Evolutionary conservation across 1,140 invertebrate species (phyloP).

Genomic region (Pantala flavescens): DNA sequence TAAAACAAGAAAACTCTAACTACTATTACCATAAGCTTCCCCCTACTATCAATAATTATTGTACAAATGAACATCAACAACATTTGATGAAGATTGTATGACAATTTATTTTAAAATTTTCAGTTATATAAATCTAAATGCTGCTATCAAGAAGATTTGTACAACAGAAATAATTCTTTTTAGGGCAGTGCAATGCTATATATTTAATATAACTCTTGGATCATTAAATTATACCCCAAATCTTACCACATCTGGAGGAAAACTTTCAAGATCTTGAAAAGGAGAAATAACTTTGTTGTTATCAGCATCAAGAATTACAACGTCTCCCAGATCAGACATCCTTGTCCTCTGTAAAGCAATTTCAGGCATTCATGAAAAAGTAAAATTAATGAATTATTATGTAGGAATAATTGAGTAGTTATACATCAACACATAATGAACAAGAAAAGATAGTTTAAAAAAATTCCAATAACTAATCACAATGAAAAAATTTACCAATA

Average conservation of each 20-base stretch:
- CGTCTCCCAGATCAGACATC: slow-evolving; percentile 72
- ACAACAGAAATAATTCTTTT: too few species aligned
- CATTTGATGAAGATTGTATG: too few species aligned
- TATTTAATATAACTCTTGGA: slow-evolving; percentile 1
- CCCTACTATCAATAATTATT: too few species aligned
- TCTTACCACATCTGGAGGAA: slow-evolving; percentile 72
- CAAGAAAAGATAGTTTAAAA: too few species aligned
- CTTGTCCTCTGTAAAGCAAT: slow-evolving; percentile 48
- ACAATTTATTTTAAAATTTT: slow-evolving; percentile 24
- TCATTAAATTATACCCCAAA: slow-evolving; percentile 16
- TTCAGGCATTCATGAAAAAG: too few species aligned
- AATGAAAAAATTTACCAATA: too few species aligned
- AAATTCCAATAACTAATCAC: too few species aligned
- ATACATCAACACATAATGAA: too few species aligned
- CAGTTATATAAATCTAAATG: slow-evolving; percentile 13
- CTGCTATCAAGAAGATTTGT: too few species aligned
- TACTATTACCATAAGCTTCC: too few species aligned
- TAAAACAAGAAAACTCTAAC: too few species aligned
- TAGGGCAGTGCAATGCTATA: background rate
- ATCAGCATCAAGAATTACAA: slow-evolving; percentile 86
- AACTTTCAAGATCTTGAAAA: slow-evolving; percentile 74
- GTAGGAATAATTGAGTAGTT: slow-evolving; percentile 15
- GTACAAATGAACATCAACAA: too few species aligned
- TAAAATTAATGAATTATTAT: background rate
- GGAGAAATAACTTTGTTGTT: slow-evolving; percentile 71